phyloP scores from a whole-genome alignment of 2,888 invertebrate genomes.

The Vanessa cardui region DNA sequence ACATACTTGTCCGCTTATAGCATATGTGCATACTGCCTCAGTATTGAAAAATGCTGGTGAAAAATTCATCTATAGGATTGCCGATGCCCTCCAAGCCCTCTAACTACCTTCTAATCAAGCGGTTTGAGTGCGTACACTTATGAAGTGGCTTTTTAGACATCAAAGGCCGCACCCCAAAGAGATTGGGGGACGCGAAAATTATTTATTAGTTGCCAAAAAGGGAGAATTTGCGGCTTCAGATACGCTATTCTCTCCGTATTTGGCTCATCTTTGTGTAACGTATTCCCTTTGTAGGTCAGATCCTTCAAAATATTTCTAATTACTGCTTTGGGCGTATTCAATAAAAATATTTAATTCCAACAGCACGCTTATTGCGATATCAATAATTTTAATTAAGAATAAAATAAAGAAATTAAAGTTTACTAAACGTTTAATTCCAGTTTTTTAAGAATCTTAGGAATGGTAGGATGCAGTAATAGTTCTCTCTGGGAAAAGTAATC shows the following conservation, averaged over 20 bases:
- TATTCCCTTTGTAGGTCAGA: slow-evolving; percentile 50
- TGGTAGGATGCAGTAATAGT: background rate
- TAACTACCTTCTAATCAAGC: slow-evolving; percentile 72
- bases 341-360: slow-evolving; percentile 15
- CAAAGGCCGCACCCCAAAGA: slow-evolving; percentile 58
- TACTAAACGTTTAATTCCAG: background rate
- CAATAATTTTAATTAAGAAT: background rate
- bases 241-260: slow-evolving; percentile 42
- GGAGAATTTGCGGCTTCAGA: slow-evolving; percentile 49
- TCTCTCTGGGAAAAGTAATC: slow-evolving; percentile 6
- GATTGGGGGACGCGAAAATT: slow-evolving; percentile 56
- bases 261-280: slow-evolving; percentile 40
- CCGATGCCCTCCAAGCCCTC: slow-evolving; percentile 44
- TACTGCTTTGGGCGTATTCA: slow-evolving; percentile 39
- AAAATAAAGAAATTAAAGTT: background rate
- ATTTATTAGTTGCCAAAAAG: slow-evolving; percentile 66
- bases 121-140: slow-evolving; percentile 63
- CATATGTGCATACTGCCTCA: slow-evolving; percentile 16
- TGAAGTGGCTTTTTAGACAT: slow-evolving; percentile 73
- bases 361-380: background rate
- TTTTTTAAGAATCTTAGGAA: too few relatives aligned
- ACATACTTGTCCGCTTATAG: background rate
- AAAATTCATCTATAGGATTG: slow-evolving; percentile 47
- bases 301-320: slow-evolving; percentile 52
- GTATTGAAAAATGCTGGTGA: slow-evolving; percentile 40